Percentiles rank a stretch among this genome's conserved stretches.
phyloP scores from a whole-genome alignment of 2,797 vertebrate species.

The Craterocephalus amniculus region DNA sequence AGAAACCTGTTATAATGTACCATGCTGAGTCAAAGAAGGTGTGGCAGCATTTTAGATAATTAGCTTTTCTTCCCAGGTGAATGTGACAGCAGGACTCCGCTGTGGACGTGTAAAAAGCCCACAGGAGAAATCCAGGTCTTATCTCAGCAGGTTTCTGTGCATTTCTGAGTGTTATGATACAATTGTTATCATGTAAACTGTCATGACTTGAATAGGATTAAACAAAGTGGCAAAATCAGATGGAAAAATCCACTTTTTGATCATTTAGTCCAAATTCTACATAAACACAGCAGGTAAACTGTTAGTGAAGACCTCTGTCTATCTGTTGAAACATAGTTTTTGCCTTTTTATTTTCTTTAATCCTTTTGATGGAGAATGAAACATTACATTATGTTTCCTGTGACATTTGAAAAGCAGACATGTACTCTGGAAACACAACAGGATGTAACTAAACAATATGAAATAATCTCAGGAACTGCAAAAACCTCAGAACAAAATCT shows the following conservation, averaged over 20 bases:
- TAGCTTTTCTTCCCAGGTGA: constrained; percentile 51
- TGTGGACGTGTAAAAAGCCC: constrained; percentile 24
- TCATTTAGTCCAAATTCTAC: background rate
- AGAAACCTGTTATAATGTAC: constrained; percentile 51
- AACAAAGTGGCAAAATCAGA: constrained; percentile 3
- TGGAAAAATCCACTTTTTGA: background rate
- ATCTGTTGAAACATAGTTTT: constrained; percentile 6
- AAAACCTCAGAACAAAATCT: background rate
- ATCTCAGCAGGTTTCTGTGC: constrained; percentile 35
- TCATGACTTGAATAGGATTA: constrained; percentile 7
- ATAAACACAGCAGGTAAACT: background rate
- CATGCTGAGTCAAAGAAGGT: constrained; percentile 31
- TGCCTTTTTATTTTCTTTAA: background rate
- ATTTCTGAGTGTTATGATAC: constrained; percentile 8
- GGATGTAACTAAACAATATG: constrained; percentile 33
- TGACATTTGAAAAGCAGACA: constrained; percentile 33
- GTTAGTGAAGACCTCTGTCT: background rate
- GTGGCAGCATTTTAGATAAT: constrained; percentile 45
- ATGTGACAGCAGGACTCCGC: constrained; percentile 53
- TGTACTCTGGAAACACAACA: constrained; percentile 23
- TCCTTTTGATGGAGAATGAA: background rate
- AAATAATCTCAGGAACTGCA: background rate
- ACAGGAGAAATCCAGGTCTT: constrained; percentile 32
- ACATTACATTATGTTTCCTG: background rate
- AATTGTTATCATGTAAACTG: constrained; percentile 28